Evolutionary conservation across 2,113 vertebrate species (phyloP).

Genomic region (Leptodactylus fuscus): DNA sequence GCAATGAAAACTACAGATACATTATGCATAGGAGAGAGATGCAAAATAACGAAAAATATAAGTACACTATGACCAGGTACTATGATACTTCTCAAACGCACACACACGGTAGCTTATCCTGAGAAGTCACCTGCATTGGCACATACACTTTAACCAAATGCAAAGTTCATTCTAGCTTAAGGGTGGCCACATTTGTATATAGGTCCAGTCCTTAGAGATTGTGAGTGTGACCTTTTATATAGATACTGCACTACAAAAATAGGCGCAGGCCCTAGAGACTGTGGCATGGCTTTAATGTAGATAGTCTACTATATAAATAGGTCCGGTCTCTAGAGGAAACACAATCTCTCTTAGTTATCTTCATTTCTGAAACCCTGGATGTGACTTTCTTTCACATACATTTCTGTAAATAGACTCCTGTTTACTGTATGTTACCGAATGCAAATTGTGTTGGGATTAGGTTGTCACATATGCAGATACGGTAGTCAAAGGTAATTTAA

Average conservation of each 20-base stretch:
- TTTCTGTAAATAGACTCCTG: conserved; percentile 18
- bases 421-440: conserved; percentile 27
- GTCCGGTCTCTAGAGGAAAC: conserved; percentile 1
- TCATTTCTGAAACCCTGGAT: not conserved
- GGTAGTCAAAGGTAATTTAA: not conserved
- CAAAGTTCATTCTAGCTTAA: too few species aligned
- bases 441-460: conserved; percentile 3
- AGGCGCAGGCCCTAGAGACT: not conserved
- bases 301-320: conserved; percentile 11
- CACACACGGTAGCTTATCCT: too few species aligned
- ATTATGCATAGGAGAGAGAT: too few species aligned
- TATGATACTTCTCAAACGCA: too few species aligned
- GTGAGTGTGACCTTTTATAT: not conserved
- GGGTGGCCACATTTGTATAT: not conserved
- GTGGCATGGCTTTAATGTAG: not conserved
- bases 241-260: too few species aligned
- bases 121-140: too few species aligned
- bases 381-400: not conserved
- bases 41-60: too few species aligned
- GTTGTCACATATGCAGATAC: not conserved
- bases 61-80: too few species aligned
- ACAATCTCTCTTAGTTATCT: not conserved
- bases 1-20: too few species aligned
- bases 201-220: not conserved
- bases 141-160: too few species aligned